phyloP scores from a whole-genome alignment of 2,797 vertebrate genomes.

The Tachyglossus aculeatus region DNA sequence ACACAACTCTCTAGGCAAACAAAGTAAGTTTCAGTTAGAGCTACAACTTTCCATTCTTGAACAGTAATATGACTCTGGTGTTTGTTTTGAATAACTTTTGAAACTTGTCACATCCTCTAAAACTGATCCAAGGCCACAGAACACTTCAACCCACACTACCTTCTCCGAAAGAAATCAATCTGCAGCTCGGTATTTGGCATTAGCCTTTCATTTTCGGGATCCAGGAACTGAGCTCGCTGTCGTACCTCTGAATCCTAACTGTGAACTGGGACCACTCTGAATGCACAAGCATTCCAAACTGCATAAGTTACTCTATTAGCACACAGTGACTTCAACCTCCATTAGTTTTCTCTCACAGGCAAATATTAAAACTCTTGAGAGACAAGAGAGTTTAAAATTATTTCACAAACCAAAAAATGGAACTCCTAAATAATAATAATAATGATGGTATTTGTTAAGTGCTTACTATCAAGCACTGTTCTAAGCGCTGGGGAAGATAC shows the following conservation, averaged over 20 bases:
- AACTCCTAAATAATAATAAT: background rate
- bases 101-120: conserved; percentile 5
- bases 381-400: background rate
- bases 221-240: background rate
- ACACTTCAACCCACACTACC: background rate
- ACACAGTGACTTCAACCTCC: conserved; percentile 3
- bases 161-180: background rate
- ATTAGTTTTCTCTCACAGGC: background rate
- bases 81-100: conserved; percentile 18
- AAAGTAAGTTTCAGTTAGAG: background rate
- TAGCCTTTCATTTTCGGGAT: background rate
- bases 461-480: too few relatives aligned
- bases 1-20: too few relatives aligned
- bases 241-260: background rate
- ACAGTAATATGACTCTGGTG: background rate
- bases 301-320: background rate
- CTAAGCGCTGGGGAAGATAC: too few relatives aligned
- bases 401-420: background rate
- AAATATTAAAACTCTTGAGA: background rate
- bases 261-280: background rate
- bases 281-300: background rate
- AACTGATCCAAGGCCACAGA: background rate
- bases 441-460: background rate
- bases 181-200: background rate
- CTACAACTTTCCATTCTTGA: background rate